These are phyloP conservation scores for Andrena cerasifolii DNA, from an alignment of 1,140 invertebrate genomes.

Conservation along the genomic window DNA sequence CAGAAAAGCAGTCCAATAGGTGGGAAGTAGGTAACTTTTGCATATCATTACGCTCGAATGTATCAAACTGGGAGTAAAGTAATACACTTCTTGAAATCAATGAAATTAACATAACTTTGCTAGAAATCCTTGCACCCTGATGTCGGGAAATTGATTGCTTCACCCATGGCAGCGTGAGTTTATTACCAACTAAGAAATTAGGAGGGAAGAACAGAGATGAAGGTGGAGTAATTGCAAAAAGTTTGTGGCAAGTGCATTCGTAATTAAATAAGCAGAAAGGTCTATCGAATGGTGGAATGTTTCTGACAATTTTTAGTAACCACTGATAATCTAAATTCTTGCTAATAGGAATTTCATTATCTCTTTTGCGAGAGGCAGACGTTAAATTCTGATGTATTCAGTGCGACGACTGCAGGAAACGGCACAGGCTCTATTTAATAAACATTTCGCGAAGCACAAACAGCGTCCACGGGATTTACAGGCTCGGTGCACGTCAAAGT, in stretches of 20 bases:
- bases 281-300: too few relatives aligned
- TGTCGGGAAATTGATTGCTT: background rate
- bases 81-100: background rate
- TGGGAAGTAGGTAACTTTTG: background rate
- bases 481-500: background rate
- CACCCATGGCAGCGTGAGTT: background rate
- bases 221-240: too few relatives aligned
- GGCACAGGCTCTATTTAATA: background rate
- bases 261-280: too few relatives aligned
- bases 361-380: too few relatives aligned
- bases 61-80: background rate
- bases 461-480: background rate
- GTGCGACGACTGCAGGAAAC: background rate
- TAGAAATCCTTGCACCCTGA: background rate
- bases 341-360: too few relatives aligned
- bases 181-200: too few relatives aligned
- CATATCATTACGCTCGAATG: background rate
- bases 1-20: background rate
- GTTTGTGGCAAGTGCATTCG: too few relatives aligned
- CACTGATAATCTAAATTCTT: too few relatives aligned
- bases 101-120: background rate
- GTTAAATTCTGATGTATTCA: too few relatives aligned
- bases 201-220: too few relatives aligned
- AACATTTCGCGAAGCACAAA: constrained; percentile 10
- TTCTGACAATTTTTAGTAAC: too few relatives aligned